Evolutionary conservation across 2,888 invertebrate species (phyloP), one percentile per base, ranked within the genome.

Genomic region (Stenolophus ochropezus): DNA sequence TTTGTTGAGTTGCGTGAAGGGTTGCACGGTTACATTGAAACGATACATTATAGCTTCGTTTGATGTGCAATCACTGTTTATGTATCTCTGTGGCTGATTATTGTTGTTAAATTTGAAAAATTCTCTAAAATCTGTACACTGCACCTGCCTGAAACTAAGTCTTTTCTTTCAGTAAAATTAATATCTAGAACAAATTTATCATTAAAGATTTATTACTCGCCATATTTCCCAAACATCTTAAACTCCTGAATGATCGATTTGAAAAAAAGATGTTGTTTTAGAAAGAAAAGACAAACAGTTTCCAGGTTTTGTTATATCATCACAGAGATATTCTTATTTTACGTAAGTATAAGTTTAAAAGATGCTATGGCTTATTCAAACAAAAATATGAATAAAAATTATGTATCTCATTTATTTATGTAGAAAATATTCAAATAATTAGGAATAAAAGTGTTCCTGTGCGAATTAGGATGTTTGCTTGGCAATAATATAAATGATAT

Each of bases 381-480:
- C 21, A 14, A 73, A 42, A 33, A 69, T 33, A 16, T 27, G 47
- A 49, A 49, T n/a, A 23, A 73, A 47, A 49, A 73, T 49, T 73
- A 42, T 73, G 71, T 47, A 73, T 49, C 18, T 73, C 8, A 27
- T 53, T 75, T 75, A 11, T 75, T 75, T 75, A 16, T n/a, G 33
- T 75, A 75, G 75, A 75, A 53, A 75, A 75, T 53, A 75, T 6
- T 51, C 51, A 75, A 51, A 51, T 75, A 75, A 14, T 51, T 79
- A 79, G 78, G 49, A 79, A 23, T 79, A 77, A 61, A 51, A 20
- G 78, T 69, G 69, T 79, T 79, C 69, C 58, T 77, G 77, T 79
- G 79, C 69, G 53, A 25, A 47, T 56, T 79, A 79, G 79, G n/a
- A 79, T 33, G 71, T 79, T 79, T 79, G 79, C 79, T 79, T 79